Evolutionary conservation across 2,113 vertebrate species (phyloP), one percentile per base, ranked within the genome.

Genomic region (Podiceps cristatus): DNA sequence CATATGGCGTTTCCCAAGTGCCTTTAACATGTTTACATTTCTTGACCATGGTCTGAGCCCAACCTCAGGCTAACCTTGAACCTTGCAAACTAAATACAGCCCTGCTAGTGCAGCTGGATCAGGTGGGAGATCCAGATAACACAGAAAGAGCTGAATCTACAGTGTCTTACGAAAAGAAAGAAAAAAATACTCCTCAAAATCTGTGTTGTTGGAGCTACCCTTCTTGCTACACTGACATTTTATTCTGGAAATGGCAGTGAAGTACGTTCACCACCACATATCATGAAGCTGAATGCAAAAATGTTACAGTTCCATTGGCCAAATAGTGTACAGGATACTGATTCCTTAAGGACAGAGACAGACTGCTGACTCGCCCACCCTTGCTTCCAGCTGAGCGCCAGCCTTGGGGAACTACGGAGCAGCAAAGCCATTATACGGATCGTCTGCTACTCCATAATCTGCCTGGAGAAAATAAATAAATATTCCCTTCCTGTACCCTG

Each of bases 61-160:
- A 91, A 29, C 18, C n/a, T 90, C 87, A 79, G 71, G 81, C n/a
- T 88, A 95, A 80, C 95, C 84, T 94, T 96, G 94, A 97, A 91
- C 67, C 53, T 42, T 80, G 80, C 67, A 78, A 91, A 93, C 69
- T 50, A 95, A 93, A 93, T 50, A 91, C 45, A 93, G 13, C 16
- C 35, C 42, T 52, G 45, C 45, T 82, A 89, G 18, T 27, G 60
- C 73, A 94, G 84, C 89, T 91, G 94, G 31, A 75, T 59, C 91
- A 94, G 89, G 89, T 96, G 91, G 79, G 81, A 91, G 42, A 89
- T 69, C 6, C 62, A 90, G 93, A 56, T 88, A 96, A 84, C 40
- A 45, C 25, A 37, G 37, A 44, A 64, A 55, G 24, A 78, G 15
- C 58, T 47, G 69, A 31, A 64, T n/a, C 47, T 28, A 66, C 17